Percentiles rank a stretch among this genome's conserved stretches.
Evolutionary conservation across 2,888 invertebrate genomes (phyloP).

Genomic region (Sericinus montela): DNA sequence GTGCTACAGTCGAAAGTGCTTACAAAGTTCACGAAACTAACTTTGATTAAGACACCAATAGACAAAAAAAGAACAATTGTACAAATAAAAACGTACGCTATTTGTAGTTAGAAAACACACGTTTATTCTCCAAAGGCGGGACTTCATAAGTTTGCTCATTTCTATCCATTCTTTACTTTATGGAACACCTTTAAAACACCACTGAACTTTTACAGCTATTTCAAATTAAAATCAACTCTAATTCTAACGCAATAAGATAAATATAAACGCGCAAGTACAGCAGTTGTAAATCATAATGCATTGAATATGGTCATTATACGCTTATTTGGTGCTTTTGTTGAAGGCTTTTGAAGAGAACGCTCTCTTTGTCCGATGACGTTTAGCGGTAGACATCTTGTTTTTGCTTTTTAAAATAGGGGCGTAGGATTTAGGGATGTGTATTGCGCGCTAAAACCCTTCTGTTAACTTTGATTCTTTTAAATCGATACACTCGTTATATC

Average conservation of each 20-base stretch:
- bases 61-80: slow-evolving; percentile 1
- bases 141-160: slow-evolving; percentile 49
- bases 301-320: slow-evolving; percentile 70
- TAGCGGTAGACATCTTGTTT: slow-evolving; percentile 70
- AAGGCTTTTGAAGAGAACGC: slow-evolving; percentile 41
- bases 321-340: slow-evolving; percentile 64
- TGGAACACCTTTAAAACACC: slow-evolving; percentile 23
- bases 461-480: too few relatives aligned
- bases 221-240: slow-evolving; percentile 16
- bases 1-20: too few relatives aligned
- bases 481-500: too few relatives aligned
- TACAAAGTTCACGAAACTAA: too few relatives aligned
- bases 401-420: slow-evolving; percentile 45
- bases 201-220: neutral
- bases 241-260: slow-evolving; percentile 9
- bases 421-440: slow-evolving; percentile 36
- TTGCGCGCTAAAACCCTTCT: neutral
- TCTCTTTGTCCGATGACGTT: slow-evolving; percentile 57
- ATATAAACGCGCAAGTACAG: slow-evolving; percentile 20
- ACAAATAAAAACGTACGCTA: slow-evolving; percentile 3
- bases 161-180: slow-evolving; percentile 42
- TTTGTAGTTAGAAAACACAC: slow-evolving; percentile 26
- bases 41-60: slow-evolving; percentile 9
- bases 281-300: slow-evolving; percentile 41
- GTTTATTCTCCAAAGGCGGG: slow-evolving; percentile 28